phyloP scores from a whole-genome alignment of 2,113 vertebrate genomes.

The Ptilorrhoa leucosticta region DNA sequence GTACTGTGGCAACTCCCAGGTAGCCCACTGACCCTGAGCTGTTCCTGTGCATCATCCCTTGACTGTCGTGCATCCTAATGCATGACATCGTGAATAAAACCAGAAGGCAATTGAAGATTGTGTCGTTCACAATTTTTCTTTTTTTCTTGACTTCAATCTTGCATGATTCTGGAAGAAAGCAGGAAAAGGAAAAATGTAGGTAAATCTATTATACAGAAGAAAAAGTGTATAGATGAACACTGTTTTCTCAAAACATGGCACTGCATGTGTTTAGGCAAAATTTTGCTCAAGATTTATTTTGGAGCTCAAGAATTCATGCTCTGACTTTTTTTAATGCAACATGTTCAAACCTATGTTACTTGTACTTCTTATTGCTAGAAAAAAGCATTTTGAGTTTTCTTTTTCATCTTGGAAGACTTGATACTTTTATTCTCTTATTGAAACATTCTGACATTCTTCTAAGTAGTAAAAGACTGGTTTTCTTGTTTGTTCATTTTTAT shows the following conservation, averaged over 20 bases:
- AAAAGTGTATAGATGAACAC: background rate
- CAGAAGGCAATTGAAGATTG: background rate
- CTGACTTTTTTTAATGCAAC: background rate
- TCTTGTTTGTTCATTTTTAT: background rate
- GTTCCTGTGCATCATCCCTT: background rate
- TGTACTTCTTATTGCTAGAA: background rate
- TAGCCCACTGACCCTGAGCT: too few species aligned
- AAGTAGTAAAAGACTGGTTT: background rate
- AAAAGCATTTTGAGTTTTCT: background rate
- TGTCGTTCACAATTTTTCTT: too few species aligned
- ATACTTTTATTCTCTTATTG: background rate
- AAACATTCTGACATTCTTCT: background rate
- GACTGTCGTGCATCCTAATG: accelerated
- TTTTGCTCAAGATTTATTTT: background rate
- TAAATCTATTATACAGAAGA: background rate
- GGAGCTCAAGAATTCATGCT: background rate
- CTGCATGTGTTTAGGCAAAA: background rate
- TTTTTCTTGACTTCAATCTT: accelerated
- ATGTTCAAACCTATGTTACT: background rate
- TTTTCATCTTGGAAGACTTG: background rate
- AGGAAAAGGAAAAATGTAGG: background rate
- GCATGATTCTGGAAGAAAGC: background rate
- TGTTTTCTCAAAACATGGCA: background rate
- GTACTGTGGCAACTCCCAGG: background rate
- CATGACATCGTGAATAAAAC: background rate